Percentiles rank a stretch among this genome's conserved stretches.
These are phyloP conservation scores for Phengaris arion DNA, from an alignment of 2,888 invertebrate species.

Conservation along the genomic window DNA sequence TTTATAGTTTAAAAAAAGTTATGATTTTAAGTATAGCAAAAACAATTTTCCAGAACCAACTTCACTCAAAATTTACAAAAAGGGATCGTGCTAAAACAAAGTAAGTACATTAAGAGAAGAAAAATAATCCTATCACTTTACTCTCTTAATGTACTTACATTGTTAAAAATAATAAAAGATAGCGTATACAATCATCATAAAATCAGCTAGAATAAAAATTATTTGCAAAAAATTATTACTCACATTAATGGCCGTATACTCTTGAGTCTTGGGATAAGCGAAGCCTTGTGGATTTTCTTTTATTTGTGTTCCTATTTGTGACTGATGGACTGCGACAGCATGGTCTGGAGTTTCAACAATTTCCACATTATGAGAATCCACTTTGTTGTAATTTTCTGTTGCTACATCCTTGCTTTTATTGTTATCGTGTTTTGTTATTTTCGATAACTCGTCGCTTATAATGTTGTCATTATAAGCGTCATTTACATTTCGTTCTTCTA, in stretches of 20 bases:
- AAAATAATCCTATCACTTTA: too few relatives aligned
- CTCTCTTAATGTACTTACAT: too few relatives aligned
- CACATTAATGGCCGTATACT: background rate
- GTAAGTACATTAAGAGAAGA: too few relatives aligned
- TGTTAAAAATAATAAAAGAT: too few relatives aligned
- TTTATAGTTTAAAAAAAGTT: too few relatives aligned
- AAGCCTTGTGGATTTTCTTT: background rate
- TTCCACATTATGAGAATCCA: background rate
- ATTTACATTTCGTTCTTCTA: background rate
- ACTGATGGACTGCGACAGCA: background rate
- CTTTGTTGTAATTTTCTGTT: background rate
- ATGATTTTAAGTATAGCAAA: too few relatives aligned
- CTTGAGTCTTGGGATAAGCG: background rate
- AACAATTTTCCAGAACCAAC: too few relatives aligned
- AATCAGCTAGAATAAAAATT: background rate
- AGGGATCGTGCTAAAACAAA: too few relatives aligned
- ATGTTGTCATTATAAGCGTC: too few relatives aligned
- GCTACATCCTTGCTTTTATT: background rate
- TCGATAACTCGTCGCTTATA: background rate
- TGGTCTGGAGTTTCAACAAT: background rate
- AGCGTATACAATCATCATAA: too few relatives aligned
- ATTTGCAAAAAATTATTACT: background rate
- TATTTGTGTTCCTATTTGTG: background rate
- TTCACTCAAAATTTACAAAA: too few relatives aligned
- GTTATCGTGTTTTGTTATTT: background rate